Evolutionary conservation across 1,140 invertebrate species (phyloP).

Genomic region (Drosophila triauraria): DNA sequence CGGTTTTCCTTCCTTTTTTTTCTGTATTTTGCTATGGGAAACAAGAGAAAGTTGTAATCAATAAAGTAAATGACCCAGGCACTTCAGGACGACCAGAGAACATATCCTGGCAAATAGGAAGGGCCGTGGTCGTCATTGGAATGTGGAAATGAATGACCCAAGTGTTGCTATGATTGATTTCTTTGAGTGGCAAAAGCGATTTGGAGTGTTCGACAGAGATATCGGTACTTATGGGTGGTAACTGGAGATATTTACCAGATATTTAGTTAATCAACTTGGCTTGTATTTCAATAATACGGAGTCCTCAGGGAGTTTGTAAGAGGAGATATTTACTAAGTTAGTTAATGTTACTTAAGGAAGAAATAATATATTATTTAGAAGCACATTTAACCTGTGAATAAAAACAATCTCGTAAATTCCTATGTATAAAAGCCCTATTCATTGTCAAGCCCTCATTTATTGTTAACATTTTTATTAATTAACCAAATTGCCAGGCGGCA

Average conservation of each 20-base stretch:
- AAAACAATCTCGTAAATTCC: neutral
- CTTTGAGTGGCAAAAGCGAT: slow-evolving; percentile 36
- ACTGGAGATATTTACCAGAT: slow-evolving; percentile 11
- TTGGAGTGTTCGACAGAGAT: slow-evolving; percentile 19
- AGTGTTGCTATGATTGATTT: slow-evolving; percentile 55
- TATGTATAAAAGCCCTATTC: neutral
- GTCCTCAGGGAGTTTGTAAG: neutral
- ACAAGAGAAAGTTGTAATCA: slow-evolving; percentile 71
- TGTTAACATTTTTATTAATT: slow-evolving; percentile 76
- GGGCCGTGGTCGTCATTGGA: slow-evolving; percentile 5
- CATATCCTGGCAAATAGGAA: slow-evolving; percentile 45
- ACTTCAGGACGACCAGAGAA: slow-evolving; percentile 47
- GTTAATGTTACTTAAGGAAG: neutral
- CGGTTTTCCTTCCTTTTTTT: slow-evolving; percentile 5
- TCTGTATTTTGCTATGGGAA: slow-evolving; percentile 20
- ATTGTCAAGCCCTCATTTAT: slow-evolving; percentile 33
- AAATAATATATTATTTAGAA: neutral
- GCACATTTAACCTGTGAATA: too few relatives aligned
- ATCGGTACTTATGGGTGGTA: slow-evolving; percentile 32
- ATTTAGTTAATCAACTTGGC: slow-evolving; percentile 35
- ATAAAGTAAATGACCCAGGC: slow-evolving; percentile 75
- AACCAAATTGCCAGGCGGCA: slow-evolving; percentile 64
- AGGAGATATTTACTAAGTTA: neutral
- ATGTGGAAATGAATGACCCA: slow-evolving; percentile 26
- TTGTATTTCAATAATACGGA: slow-evolving; percentile 1